Evolutionary conservation across 2,113 vertebrate genomes (phyloP), one percentile per base, ranked within the genome.

Genomic region (Leiothrix lutea): DNA sequence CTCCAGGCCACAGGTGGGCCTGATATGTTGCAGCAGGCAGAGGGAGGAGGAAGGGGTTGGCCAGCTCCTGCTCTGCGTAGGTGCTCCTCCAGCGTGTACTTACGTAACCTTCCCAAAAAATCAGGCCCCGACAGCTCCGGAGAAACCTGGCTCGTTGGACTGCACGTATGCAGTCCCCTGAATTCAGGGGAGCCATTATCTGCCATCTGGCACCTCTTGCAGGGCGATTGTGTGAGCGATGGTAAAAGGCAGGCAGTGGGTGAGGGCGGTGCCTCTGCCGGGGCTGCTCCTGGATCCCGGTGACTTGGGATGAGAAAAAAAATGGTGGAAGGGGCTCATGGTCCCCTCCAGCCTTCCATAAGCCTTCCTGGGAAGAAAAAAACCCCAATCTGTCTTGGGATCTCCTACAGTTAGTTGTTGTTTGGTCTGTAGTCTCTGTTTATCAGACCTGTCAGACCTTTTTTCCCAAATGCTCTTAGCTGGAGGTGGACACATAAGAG

Each of bases 121-220:
- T 95, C 93, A 96, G 94, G 94, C 74, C 93, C 85, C 11, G 31
- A 96, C 94, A 96, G 88, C 94, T 96, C 93, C 47, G 2, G 88
- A 94, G 94, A 91, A 95, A 95, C 85, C 95, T 97, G 94, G 96
- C 94, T 93, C 2, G 1, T 36, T 0, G 2, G 45, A 6, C 44
- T 35, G 91, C 94, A 92, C 54, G 92, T 97, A 94, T 95, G 90
- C 74, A 42, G 42, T 44, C 93, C 87, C 73, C 74, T 57, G 73
- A 89, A 75, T 54, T 65, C 50, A 47, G 80, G 75, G 45, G 57
- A 88, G 81, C 57, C 92, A 14, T 81, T 95, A 86, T 60, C 75
- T 93, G 82, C 83, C 72, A 74, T 66, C 94, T 94, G 94, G 94
- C 89, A 92, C 38, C 81, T 91, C 87, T 91, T 20, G 42, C 66